A percentile compares a stretch with the other conserved stretches of the same genome.
phyloP scores from a whole-genome alignment of 2,797 vertebrate species.

The Bovichtus diacanthus region DNA sequence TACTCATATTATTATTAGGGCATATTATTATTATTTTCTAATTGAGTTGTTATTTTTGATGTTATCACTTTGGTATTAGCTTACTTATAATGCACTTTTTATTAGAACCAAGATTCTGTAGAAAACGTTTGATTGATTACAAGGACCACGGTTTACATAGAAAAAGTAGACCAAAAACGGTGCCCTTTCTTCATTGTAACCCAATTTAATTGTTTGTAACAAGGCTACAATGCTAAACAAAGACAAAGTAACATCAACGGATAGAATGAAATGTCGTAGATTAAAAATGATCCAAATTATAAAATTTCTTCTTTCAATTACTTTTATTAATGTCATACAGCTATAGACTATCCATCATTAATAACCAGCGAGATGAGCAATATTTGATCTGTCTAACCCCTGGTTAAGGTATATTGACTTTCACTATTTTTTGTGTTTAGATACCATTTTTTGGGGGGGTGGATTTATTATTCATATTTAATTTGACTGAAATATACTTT shows the following conservation, averaged over 20 bases:
- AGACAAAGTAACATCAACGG: neutral
- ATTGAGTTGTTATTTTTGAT: neutral
- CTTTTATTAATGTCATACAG: neutral
- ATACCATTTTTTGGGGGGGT: too few species aligned
- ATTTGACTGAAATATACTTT: too few species aligned
- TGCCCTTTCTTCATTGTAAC: neutral
- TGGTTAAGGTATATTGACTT: too few species aligned
- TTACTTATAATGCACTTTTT: neutral
- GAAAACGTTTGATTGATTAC: neutral
- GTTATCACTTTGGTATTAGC: neutral
- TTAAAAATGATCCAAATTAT: neutral
- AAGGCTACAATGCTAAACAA: neutral
- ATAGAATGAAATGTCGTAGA: neutral
- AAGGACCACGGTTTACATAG: neutral
- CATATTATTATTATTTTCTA: too few species aligned
- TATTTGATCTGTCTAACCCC: too few species aligned
- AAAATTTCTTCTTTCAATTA: neutral
- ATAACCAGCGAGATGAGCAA: neutral
- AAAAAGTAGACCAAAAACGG: neutral
- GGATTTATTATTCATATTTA: too few species aligned
- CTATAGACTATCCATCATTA: neutral
- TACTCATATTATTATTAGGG: too few species aligned
- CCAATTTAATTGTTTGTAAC: neutral
- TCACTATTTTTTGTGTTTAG: too few species aligned
- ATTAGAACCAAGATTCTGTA: neutral